A percentile compares a stretch with the other conserved stretches of the same genome.
Conservation (phyloP, 2,797 vertebrate species). For the Etheostoma nigrum region DNA sequence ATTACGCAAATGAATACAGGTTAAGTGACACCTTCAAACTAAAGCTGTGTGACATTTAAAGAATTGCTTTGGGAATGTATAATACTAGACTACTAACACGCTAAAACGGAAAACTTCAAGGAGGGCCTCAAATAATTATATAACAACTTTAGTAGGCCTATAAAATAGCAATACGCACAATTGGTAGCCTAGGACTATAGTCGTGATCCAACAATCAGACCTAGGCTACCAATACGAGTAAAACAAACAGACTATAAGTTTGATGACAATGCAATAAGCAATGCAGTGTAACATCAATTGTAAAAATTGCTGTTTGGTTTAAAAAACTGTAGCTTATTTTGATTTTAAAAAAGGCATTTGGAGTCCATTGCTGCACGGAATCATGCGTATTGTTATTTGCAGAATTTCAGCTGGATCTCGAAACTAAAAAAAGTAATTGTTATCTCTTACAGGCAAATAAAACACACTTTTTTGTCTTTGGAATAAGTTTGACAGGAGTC, state of each 20-base stretch:
- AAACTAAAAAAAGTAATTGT: neutral
- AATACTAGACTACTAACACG: neutral
- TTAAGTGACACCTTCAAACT: constrained; percentile 18
- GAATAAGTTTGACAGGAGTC: neutral
- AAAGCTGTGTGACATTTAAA: neutral
- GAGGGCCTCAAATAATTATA: no score
- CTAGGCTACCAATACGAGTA: no score
- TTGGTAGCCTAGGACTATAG: no score
- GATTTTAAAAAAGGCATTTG: neutral
- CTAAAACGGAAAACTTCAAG: no score
- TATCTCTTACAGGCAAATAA: neutral
- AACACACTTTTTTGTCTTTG: neutral
- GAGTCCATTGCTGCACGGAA: no score
- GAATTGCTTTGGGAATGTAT: rapidly evolving
- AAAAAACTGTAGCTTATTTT: neutral
- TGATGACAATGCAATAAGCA: neutral
- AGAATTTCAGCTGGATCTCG: neutral
- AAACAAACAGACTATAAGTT: neutral
- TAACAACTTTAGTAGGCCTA: no score
- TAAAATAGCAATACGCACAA: neutral
- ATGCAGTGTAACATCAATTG: neutral
- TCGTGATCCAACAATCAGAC: no score
- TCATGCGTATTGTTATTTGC: neutral
- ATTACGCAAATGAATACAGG: neutral
- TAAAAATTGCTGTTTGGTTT: neutral